Evolutionary conservation across 2,797 vertebrate genomes (phyloP).

Genomic region (Garrulus glandarius): DNA sequence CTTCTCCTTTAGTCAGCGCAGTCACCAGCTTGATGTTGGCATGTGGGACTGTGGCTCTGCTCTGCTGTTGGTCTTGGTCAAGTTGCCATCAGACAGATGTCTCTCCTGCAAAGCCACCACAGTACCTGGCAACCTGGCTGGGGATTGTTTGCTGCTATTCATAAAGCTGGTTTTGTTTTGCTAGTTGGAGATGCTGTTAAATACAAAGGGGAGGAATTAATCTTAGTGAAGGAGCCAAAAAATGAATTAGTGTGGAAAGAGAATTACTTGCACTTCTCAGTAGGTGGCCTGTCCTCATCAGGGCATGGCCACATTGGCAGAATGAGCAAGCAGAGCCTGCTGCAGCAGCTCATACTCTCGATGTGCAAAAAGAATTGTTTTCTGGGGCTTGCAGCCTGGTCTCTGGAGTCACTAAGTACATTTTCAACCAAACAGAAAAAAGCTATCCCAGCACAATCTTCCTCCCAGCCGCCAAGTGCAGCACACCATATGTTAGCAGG

Average conservation of each 20-base stretch:
- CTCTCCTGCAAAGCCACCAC: neutral
- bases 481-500: neutral
- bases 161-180: neutral
- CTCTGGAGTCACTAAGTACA: neutral
- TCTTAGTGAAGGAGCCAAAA: neutral
- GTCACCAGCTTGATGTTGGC: neutral
- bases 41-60: neutral
- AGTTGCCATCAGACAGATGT: neutral
- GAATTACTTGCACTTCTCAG: neutral
- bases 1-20: neutral
- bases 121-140: neutral
- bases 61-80: neutral
- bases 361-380: neutral
- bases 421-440: neutral
- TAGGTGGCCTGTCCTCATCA: neutral
- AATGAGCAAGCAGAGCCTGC: neutral
- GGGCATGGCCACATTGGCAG: rapidly evolving
- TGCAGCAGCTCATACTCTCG: rapidly evolving
- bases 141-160: neutral
- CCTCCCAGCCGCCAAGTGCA: neutral
- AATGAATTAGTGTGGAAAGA: neutral
- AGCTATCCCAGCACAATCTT: neutral
- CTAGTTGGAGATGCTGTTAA: neutral
- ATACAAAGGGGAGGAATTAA: neutral
- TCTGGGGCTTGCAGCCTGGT: neutral